Conservation (phyloP, 2,113 vertebrate genomes). For the Clarias macrocephalus region DNA sequence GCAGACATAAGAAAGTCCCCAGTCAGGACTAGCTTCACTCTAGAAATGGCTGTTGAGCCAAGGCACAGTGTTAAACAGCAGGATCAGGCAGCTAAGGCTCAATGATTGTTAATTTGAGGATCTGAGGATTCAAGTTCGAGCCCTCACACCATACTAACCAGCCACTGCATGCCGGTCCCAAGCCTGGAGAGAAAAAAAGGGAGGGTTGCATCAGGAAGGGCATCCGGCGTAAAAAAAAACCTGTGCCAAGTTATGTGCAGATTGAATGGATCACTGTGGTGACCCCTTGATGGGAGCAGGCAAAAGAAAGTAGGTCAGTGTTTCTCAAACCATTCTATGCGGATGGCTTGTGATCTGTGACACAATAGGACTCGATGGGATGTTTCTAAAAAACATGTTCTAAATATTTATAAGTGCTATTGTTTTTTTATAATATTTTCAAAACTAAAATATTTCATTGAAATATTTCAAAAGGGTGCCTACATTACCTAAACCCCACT, state of each 20-base stretch:
- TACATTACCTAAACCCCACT: too few relatives aligned
- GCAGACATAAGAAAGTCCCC: neutral
- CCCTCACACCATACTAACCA: too few relatives aligned
- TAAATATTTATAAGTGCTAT: neutral
- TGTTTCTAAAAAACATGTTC: neutral
- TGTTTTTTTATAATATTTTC: neutral
- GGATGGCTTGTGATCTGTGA: neutral
- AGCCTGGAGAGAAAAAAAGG: too few relatives aligned
- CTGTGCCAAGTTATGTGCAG: too few relatives aligned
- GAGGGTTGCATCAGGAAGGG: too few relatives aligned
- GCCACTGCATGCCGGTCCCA: too few relatives aligned
- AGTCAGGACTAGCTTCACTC: neutral
- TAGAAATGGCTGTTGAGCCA: neutral
- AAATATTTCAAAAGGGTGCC: too few relatives aligned
- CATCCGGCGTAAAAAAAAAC: too few relatives aligned
- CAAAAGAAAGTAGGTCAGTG: neutral
- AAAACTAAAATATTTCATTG: neutral
- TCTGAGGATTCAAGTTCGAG: too few relatives aligned
- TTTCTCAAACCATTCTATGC: neutral
- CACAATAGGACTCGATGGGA: neutral
- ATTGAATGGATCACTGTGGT: too few relatives aligned
- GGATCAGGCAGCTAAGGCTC: neutral
- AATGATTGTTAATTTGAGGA: too few relatives aligned
- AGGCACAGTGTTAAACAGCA: neutral
- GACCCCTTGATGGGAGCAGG: too few relatives aligned